These are phyloP conservation scores for Cyaniris semiargus DNA, from an alignment of 2,888 invertebrate genomes.

Conservation along the genomic window DNA sequence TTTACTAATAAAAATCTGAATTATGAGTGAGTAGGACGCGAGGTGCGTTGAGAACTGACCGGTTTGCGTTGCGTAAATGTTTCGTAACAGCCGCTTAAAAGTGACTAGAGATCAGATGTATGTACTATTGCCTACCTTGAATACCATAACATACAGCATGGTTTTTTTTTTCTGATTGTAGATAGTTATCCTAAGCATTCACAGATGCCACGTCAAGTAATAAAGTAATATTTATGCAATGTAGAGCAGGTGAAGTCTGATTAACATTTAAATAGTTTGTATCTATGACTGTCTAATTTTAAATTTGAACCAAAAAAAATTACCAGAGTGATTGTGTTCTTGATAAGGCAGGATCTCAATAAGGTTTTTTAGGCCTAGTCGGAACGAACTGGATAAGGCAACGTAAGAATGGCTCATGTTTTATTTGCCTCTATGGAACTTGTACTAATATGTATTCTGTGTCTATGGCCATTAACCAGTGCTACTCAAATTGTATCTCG, in stretches of 20 bases:
- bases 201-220: not conserved
- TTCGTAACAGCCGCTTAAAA: conserved; percentile 9
- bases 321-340: not conserved
- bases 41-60: not conserved
- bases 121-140: not conserved
- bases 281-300: too few species aligned
- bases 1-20: not conserved
- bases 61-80: conserved; percentile 5
- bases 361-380: not conserved
- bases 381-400: not conserved
- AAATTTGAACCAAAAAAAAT: too few species aligned
- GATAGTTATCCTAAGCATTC: not conserved
- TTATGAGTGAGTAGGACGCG: conserved; percentile 19
- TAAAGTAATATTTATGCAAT: not conserved
- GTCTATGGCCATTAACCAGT: too few species aligned
- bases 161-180: not conserved
- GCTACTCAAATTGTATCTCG: too few species aligned
- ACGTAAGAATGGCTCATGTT: too few species aligned
- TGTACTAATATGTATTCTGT: too few species aligned
- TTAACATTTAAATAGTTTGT: not conserved
- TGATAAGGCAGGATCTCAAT: not conserved
- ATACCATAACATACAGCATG: not conserved
- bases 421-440: not conserved
- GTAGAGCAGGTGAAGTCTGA: not conserved
- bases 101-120: not conserved